Conservation (phyloP, 2,888 invertebrate genomes). For the Didymodactylos carnosus region DNA sequence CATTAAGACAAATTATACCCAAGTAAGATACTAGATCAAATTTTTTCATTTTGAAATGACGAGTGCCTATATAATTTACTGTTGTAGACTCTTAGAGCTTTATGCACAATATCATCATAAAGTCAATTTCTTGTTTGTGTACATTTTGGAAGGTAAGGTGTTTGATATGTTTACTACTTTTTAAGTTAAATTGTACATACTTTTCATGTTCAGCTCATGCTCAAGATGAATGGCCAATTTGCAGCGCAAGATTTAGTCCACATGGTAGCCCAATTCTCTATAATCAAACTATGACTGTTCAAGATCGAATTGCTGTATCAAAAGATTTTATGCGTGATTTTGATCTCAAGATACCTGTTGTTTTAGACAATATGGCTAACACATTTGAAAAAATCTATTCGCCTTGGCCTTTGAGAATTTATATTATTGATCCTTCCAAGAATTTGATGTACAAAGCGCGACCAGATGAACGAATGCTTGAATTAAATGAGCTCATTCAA, state of each 20-base stretch:
- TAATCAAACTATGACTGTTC: background rate
- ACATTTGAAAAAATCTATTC: background rate
- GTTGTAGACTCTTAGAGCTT: too few species aligned
- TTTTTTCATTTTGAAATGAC: too few species aligned
- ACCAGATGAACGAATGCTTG: background rate
- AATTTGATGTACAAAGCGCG: background rate
- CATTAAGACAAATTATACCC: background rate
- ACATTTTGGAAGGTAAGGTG: background rate
- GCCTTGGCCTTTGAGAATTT: background rate
- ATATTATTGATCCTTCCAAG: background rate
- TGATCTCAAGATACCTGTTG: background rate
- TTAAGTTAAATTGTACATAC: too few species aligned
- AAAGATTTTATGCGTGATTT: background rate
- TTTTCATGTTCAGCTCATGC: too few species aligned
- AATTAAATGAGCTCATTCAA: background rate
- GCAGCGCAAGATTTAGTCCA: background rate
- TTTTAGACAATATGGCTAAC: background rate
- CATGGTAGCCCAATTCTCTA: background rate
- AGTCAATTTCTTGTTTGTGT: background rate
- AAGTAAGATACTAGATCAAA: too few species aligned
- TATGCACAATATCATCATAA: background rate
- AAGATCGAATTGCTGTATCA: background rate
- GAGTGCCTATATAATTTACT: too few species aligned
- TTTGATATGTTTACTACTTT: too few species aligned
- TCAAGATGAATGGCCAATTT: background rate